These are phyloP conservation scores for Empis stercorea DNA, from an alignment of 2,888 invertebrate genomes.

Conservation along the genomic window DNA sequence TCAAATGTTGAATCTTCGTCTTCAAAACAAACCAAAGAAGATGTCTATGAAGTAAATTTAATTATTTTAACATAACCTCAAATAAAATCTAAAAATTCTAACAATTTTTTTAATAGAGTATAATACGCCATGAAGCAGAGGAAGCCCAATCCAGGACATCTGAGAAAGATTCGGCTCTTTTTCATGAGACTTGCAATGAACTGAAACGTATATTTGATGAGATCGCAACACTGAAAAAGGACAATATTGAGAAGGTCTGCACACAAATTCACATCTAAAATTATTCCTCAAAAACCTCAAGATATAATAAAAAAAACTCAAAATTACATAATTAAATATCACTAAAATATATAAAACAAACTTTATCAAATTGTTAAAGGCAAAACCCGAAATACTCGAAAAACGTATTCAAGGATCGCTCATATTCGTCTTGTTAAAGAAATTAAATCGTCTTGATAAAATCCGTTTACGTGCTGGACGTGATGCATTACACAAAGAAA, in stretches of 20 bases:
- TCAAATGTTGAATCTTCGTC: constrained; percentile 6
- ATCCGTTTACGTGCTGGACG: constrained; percentile 70
- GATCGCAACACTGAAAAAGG: constrained; percentile 52
- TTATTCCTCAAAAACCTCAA: too few species aligned
- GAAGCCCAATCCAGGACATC: constrained; percentile 9
- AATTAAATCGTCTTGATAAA: constrained; percentile 81
- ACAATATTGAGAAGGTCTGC: constrained; percentile 39
- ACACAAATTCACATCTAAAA: neutral
- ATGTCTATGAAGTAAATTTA: constrained; percentile 9
- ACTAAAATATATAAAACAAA: too few species aligned
- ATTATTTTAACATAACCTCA: neutral
- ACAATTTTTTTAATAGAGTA: constrained; percentile 3
- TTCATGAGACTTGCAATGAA: constrained; percentile 26
- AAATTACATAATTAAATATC: too few species aligned
- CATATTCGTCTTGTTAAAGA: constrained; percentile 71
- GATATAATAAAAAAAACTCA: too few species aligned
- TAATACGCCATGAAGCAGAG: constrained; percentile 12
- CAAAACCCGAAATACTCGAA: constrained; percentile 48
- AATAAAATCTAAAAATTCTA: neutral
- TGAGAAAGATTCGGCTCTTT: constrained; percentile 10
- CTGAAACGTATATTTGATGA: constrained; percentile 54
- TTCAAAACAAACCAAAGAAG: constrained; percentile 10
- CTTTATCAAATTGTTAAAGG: constrained; percentile 32
- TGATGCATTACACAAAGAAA: constrained; percentile 69
- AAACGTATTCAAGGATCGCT: constrained; percentile 61